Base-by-base conservation (phyloP, 1,140 invertebrate species). In the Procambarus clarkii region DNA sequence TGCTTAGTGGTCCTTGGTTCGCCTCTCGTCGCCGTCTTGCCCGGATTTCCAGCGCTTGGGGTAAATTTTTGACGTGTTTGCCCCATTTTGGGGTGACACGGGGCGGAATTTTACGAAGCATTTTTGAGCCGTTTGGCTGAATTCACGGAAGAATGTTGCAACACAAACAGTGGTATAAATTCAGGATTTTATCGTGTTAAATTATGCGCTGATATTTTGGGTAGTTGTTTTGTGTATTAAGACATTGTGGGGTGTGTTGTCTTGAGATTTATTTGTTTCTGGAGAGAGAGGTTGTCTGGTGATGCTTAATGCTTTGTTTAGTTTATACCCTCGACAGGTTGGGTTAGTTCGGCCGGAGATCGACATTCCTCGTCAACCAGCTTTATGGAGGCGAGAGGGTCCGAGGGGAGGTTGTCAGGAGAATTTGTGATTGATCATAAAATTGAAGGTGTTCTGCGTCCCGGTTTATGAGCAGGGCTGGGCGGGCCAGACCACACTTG, bases 371-470 rank as follows among this genome's bases (percentile, higher is more conserved):
- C 69, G n/a, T 74, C n/a, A 74, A 34, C n/a, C 69, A 2, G 24
- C n/a, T 74, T 74, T 74, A 74, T 74, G 69, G 69, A 74, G 69
- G 8, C 69, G 69, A 34, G 24, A n/a, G 24, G 69, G 69, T 74
- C 69, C n/a, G 69, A 74, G 69, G 11, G 34, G n/a, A 74, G 24
- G 69, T 74, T 74, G 15, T 74, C 69, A 34, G 24, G n/a, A 74
- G 69, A 74, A n/a, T 74, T 34, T 11, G n/a, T 74, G n/a, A 74
- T 24, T 74, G 69, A 74, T 74, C 69, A 74, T 74, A 74, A 74
- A 74, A 74, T 74, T 21, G 69, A 74, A 34, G 69, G n/a, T 11
- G n/a, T 74, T 74, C 69, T 34, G 69, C 21, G 24, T 34, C 69
- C 69, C 0, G 24, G 69, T 74, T 24, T 74, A 34, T 74, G 69